phyloP scores from a whole-genome alignment of 2,113 vertebrate species.

The Falcunculus frontatus region DNA sequence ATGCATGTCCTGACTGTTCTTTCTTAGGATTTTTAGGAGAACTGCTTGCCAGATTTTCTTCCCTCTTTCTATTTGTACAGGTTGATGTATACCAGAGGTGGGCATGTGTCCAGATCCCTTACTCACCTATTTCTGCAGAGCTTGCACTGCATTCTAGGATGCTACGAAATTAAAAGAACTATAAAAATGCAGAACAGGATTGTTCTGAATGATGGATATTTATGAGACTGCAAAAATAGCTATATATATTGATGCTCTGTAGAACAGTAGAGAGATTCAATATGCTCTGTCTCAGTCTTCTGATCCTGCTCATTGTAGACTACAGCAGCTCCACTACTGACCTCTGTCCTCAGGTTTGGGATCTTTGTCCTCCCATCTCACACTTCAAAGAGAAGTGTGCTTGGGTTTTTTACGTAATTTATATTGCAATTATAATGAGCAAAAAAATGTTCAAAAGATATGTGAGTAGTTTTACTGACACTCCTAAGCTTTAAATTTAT shows the following conservation, averaged over 20 bases:
- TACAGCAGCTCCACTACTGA: fast-evolving
- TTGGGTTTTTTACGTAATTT: background rate
- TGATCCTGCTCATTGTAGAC: background rate
- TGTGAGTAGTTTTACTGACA: background rate
- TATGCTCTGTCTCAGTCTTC: background rate
- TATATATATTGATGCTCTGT: background rate
- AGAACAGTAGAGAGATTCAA: background rate
- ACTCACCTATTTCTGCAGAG: fast-evolving
- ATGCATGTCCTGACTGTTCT: background rate
- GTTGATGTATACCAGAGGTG: background rate
- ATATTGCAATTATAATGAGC: background rate
- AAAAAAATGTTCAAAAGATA: background rate
- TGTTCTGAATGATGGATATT: background rate
- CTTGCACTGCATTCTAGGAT: background rate
- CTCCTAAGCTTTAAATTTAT: background rate
- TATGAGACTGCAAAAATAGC: background rate
- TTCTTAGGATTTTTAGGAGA: background rate
- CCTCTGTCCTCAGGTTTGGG: background rate
- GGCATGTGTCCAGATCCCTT: background rate
- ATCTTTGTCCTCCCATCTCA: background rate
- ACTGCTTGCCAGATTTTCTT: background rate
- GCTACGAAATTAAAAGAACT: background rate
- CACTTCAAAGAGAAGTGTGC: background rate
- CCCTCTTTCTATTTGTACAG: background rate
- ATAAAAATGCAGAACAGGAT: background rate